phyloP scores from a whole-genome alignment of 1,140 invertebrate species.

The Drosophila albomicans region DNA sequence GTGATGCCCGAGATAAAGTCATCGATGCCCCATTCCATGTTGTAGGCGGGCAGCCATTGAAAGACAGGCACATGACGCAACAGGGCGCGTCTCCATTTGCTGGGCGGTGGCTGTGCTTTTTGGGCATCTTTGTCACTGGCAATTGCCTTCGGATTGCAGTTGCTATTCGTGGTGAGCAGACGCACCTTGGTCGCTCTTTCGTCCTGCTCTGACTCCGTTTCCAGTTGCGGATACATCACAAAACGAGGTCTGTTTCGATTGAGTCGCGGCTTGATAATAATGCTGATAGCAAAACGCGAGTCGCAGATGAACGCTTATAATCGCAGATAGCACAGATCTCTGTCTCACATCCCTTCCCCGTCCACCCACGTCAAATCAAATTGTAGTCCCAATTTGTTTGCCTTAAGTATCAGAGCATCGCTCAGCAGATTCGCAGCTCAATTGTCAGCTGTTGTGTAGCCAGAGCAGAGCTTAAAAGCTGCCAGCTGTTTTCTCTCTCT shows the following conservation, averaged over 20 bases:
- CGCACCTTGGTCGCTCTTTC: conserved; percentile 57
- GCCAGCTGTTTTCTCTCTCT: neutral
- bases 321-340: conserved; percentile 21
- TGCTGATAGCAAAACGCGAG: conserved; percentile 29
- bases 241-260: conserved; percentile 34
- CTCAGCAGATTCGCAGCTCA: conserved; percentile 13
- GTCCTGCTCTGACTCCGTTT: conserved; percentile 54
- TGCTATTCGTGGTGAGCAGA: conserved; percentile 22
- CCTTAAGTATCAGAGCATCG: conserved; percentile 62
- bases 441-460: conserved; percentile 29
- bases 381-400: conserved; percentile 48
- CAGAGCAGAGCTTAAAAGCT: conserved; percentile 7
- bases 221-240: conserved; percentile 68
- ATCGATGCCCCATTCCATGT: conserved; percentile 86
- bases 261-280: conserved; percentile 63
- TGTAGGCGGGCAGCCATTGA: conserved; percentile 89
- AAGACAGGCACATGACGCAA: conserved; percentile 82
- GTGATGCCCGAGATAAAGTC: conserved; percentile 92
- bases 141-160: neutral
- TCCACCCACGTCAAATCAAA: neutral
- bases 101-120: conserved; percentile 24
- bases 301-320: conserved; percentile 53
- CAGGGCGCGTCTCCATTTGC: conserved; percentile 59
- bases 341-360: conserved; percentile 2
- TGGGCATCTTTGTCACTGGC: conserved; percentile 10